Evolutionary conservation across 2,797 vertebrate genomes (phyloP).

Genomic region (Helicolenus hilgendorfi): DNA sequence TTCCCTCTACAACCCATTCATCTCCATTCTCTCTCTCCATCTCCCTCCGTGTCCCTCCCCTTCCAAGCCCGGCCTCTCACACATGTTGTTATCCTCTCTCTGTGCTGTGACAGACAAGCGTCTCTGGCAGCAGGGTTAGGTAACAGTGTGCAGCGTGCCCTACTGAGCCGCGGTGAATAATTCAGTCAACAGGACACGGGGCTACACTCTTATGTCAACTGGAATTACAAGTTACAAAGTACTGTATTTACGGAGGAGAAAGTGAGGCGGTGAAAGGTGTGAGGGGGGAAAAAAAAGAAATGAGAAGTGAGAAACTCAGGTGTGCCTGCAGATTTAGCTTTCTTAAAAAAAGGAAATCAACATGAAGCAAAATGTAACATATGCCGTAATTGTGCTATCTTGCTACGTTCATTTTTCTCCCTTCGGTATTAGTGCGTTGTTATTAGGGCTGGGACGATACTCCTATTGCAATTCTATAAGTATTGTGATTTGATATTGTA

Average conservation of each 20-base stretch:
- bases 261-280: constrained; percentile 6
- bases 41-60: constrained; percentile 24
- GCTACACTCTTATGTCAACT: constrained; percentile 62
- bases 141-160: constrained; percentile 61
- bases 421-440: not conserved
- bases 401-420: not conserved
- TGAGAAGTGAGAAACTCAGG: not conserved
- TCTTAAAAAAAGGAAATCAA: constrained; percentile 3
- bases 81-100: constrained; percentile 52
- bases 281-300: not conserved
- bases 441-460: not conserved
- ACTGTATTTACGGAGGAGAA: constrained; percentile 11
- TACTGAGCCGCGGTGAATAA: constrained; percentile 70
- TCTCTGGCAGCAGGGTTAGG: constrained; percentile 55
- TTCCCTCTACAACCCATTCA: constrained; percentile 44
- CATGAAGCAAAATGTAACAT: not conserved
- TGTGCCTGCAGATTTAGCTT: constrained; percentile 10
- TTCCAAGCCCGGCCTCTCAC: constrained; percentile 32
- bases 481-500: too few relatives aligned
- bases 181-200: constrained; percentile 65
- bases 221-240: constrained; percentile 56
- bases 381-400: not conserved
- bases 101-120: constrained; percentile 43
- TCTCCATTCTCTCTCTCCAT: constrained; percentile 35
- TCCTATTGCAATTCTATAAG: too few relatives aligned